Evolutionary conservation across 2,797 vertebrate species (phyloP).

Genomic region (Crocodylus rhombifer): DNA sequence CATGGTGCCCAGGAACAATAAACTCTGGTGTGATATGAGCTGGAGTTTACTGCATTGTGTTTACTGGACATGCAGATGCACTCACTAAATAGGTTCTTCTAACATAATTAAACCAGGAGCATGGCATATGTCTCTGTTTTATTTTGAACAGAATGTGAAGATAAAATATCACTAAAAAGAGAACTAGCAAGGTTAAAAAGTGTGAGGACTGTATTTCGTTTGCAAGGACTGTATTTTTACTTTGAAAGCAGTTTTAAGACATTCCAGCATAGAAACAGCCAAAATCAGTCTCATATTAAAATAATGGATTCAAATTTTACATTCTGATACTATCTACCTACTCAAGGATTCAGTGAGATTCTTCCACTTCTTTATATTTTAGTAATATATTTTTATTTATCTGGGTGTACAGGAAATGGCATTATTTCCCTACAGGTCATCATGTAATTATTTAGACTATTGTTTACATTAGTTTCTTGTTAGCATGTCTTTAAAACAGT

Average conservation of each 20-base stretch:
- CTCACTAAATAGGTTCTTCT: too few relatives aligned
- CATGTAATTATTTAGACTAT: background rate
- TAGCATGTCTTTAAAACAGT: background rate
- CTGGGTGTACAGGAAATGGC: background rate
- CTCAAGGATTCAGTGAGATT: background rate
- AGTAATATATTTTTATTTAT: background rate
- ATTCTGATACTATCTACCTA: background rate
- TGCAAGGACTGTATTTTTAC: background rate
- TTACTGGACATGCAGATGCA: too few relatives aligned
- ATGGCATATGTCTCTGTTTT: background rate
- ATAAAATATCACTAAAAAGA: background rate
- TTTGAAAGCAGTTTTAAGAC: background rate
- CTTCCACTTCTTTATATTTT: fast-evolving
- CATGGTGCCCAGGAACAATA: too few relatives aligned
- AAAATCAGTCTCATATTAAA: slow-evolving; percentile 17
- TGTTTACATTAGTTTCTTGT: background rate
- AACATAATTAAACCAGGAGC: background rate
- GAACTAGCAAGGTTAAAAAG: background rate
- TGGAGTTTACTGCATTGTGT: too few relatives aligned
- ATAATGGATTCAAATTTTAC: background rate
- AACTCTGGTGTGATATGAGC: too few relatives aligned
- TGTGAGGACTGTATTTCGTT: background rate
- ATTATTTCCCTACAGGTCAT: background rate
- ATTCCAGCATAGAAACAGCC: background rate
- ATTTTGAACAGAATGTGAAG: background rate